Conservation (phyloP, 2,888 invertebrate species). For the Linnaemya tessellans region DNA sequence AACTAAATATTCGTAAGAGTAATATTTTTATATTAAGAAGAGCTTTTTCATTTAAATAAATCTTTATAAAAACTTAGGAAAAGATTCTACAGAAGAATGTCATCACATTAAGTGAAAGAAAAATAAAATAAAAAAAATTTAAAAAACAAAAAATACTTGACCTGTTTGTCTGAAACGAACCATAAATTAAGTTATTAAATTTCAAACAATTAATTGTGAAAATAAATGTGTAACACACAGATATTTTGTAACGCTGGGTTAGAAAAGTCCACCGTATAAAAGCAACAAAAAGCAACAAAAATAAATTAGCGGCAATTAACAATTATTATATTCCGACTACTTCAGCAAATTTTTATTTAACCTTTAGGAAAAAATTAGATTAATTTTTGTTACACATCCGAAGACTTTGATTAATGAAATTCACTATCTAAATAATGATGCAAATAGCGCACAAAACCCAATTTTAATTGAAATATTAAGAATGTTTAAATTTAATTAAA, state of each 20-base stretch:
- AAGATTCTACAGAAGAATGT: not conserved
- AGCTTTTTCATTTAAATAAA: slow-evolving; percentile 50
- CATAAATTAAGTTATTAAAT: slow-evolving; percentile 31
- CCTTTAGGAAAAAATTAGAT: slow-evolving; percentile 4
- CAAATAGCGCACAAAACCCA: slow-evolving; percentile 26
- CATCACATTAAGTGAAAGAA: not conserved
- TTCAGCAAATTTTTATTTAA: not conserved
- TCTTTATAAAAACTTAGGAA: slow-evolving; percentile 47
- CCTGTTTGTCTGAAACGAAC: slow-evolving; percentile 42
- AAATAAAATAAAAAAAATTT: slow-evolving; percentile 1
- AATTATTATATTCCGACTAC: slow-evolving; percentile 12
- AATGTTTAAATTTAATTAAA: slow-evolving; percentile 39
- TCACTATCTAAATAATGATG: slow-evolving; percentile 6
- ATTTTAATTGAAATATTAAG: slow-evolving; percentile 34
- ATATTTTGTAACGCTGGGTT: not conserved
- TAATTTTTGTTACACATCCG: slow-evolving; percentile 9
- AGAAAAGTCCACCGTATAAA: not conserved
- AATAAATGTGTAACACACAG: not conserved
- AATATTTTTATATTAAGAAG: slow-evolving; percentile 10
- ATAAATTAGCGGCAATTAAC: slow-evolving; percentile 14
- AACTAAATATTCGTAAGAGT: slow-evolving; percentile 1
- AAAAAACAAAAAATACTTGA: slow-evolving; percentile 38
- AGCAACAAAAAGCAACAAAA: not conserved
- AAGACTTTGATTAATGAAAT: slow-evolving; percentile 32
- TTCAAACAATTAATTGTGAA: slow-evolving; percentile 26